Evolutionary conservation across 2,888 invertebrate species (phyloP).

Genomic region (Ephialtes manifestator): DNA sequence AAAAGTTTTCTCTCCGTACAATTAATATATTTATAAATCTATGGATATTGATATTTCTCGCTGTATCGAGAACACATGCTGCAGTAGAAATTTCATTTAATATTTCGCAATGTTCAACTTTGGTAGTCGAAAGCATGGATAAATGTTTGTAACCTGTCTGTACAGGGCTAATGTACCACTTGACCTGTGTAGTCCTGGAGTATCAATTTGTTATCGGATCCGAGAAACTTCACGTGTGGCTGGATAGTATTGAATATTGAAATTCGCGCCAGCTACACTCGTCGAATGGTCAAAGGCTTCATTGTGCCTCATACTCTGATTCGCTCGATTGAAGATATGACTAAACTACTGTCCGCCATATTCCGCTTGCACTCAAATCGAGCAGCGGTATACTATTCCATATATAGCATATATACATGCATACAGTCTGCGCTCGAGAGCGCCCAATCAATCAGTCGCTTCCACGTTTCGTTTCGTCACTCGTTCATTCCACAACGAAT

Average conservation of each 20-base stretch:
- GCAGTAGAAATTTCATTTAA: not conserved
- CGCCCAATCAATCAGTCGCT: conserved; percentile 30
- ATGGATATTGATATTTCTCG: no score
- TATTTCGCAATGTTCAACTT: conserved; percentile 12
- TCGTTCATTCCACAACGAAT: conserved; percentile 31
- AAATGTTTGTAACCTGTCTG: conserved; percentile 28
- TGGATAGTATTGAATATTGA: conserved; percentile 57
- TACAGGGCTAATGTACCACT: conserved; percentile 17
- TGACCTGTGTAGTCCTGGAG: not conserved
- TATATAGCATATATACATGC: not conserved
- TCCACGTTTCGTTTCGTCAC: conserved; percentile 48
- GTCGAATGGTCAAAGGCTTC: conserved; percentile 48
- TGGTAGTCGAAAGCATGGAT: not conserved
- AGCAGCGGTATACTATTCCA: conserved; percentile 30
- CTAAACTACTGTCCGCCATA: conserved; percentile 33
- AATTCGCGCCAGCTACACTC: conserved; percentile 35
- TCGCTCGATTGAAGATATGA: conserved; percentile 29
- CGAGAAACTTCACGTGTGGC: conserved; percentile 20
- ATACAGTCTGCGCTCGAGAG: not conserved
- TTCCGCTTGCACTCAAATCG: conserved; percentile 16
- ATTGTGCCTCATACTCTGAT: conserved; percentile 15
- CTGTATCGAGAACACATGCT: no score
- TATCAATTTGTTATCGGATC: conserved; percentile 31
- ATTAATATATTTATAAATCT: no score
- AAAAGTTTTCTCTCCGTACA: no score